A percentile compares a stretch with the other conserved stretches of the same genome.
These are phyloP conservation scores for Orthosia gracilis DNA, from an alignment of 2,888 invertebrate species.

Conservation along the genomic window DNA sequence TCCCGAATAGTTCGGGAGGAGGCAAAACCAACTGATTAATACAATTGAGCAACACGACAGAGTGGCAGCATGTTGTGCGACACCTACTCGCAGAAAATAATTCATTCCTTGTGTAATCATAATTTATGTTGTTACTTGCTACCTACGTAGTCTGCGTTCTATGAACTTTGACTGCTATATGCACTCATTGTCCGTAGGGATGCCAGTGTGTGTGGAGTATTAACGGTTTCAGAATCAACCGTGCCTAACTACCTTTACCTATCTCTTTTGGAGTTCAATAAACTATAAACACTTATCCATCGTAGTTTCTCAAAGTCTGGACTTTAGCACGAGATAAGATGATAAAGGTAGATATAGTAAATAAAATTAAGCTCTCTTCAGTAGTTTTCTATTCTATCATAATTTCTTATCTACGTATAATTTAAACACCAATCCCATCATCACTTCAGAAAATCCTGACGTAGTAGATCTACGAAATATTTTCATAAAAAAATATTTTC, in stretches of 20 bases:
- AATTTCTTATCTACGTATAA: background rate
- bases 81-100: slow-evolving; percentile 54
- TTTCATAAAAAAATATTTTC: background rate
- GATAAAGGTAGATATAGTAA: background rate
- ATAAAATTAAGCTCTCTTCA: background rate
- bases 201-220: background rate
- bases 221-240: slow-evolving; percentile 19
- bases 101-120: slow-evolving; percentile 42
- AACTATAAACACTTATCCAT: slow-evolving; percentile 10
- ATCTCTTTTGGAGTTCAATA: slow-evolving; percentile 38
- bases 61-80: slow-evolving; percentile 37
- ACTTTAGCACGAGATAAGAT: slow-evolving; percentile 37
- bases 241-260: too few species aligned
- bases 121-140: slow-evolving; percentile 46
- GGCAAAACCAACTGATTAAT: slow-evolving; percentile 48
- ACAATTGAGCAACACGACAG: slow-evolving; percentile 52
- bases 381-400: background rate
- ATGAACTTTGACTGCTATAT: slow-evolving; percentile 49
- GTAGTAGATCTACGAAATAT: background rate
- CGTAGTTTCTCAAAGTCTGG: slow-evolving; percentile 12
- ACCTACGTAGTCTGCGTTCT: slow-evolving; percentile 46
- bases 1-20: slow-evolving; percentile 36
- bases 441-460: slow-evolving; percentile 8
- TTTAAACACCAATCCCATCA: slow-evolving; percentile 2
- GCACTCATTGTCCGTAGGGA: slow-evolving; percentile 20